phyloP scores from a whole-genome alignment of 2,888 invertebrate genomes.

The Anthrax anthrax region DNA sequence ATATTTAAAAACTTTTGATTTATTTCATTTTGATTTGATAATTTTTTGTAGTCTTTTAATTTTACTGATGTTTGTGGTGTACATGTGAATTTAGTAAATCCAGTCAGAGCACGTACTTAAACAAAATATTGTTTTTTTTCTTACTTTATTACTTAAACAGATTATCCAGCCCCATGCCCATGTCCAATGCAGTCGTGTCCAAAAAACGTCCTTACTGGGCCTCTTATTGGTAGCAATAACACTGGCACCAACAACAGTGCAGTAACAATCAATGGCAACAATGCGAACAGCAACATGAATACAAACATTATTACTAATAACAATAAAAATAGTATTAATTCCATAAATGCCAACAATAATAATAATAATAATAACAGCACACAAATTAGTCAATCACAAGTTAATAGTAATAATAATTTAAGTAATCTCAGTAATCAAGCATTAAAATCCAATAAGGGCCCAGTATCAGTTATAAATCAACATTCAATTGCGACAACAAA shows the following conservation, averaged over 20 bases:
- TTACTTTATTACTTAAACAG: slow-evolving; percentile 34
- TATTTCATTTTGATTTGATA: neutral
- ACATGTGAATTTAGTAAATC: neutral
- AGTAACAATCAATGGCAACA: slow-evolving; percentile 10
- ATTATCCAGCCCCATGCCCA: slow-evolving; percentile 49
- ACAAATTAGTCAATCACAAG: neutral
- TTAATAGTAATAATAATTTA: neutral
- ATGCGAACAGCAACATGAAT: slow-evolving; percentile 13
- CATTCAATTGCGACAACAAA: neutral
- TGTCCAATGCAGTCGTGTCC: slow-evolving; percentile 90
- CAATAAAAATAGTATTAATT: slow-evolving; percentile 14
- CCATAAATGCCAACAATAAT: slow-evolving; percentile 4
- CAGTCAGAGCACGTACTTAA: neutral
- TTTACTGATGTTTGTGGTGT: neutral
- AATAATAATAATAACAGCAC: neutral
- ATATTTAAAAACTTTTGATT: no score
- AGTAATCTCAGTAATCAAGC: slow-evolving; percentile 16
- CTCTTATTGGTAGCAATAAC: slow-evolving; percentile 91
- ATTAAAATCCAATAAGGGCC: slow-evolving; percentile 32
- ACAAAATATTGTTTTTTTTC: slow-evolving; percentile 11
- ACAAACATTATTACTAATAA: slow-evolving; percentile 17
- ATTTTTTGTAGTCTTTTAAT: no score
- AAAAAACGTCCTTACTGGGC: slow-evolving; percentile 97
- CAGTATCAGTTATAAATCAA: slow-evolving; percentile 18
- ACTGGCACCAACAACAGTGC: slow-evolving; percentile 33